phyloP scores from a whole-genome alignment of 2,797 vertebrate genomes.

The Picus viridis region DNA sequence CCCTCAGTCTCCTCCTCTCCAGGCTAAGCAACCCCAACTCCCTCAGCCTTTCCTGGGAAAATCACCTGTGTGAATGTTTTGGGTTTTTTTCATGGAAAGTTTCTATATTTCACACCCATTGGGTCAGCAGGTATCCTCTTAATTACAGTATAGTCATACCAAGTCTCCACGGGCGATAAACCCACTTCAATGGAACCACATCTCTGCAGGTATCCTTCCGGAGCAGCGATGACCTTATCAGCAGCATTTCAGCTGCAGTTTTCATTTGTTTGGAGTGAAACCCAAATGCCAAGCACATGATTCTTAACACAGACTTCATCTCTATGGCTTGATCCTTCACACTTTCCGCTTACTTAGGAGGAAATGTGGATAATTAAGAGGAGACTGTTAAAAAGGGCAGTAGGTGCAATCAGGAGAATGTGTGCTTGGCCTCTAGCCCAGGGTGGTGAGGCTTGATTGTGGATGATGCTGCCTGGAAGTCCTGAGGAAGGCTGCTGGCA shows the following conservation, averaged over 20 bases:
- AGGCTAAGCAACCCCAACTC: too few relatives aligned
- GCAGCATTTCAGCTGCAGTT: background rate
- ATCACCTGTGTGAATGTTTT: background rate
- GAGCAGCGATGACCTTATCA: slow-evolving; percentile 1
- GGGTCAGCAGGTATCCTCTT: background rate
- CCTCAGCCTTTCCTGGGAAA: too few relatives aligned
- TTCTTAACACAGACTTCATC: background rate
- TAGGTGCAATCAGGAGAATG: background rate
- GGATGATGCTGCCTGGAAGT: background rate
- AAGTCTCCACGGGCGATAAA: background rate
- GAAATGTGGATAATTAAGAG: background rate
- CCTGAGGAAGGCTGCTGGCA: background rate
- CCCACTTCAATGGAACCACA: background rate
- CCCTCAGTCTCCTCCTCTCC: too few relatives aligned
- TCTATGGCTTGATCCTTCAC: background rate
- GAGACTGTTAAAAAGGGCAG: background rate
- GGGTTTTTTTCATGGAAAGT: background rate
- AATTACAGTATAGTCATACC: background rate
- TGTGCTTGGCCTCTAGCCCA: background rate
- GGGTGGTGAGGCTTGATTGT: background rate
- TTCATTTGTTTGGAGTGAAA: background rate
- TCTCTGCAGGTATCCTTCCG: background rate
- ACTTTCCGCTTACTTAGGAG: background rate
- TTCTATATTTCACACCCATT: background rate
- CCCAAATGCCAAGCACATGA: background rate